These are phyloP conservation scores for Athalia cordata DNA, from an alignment of 2,888 invertebrate genomes.

Conservation along the genomic window DNA sequence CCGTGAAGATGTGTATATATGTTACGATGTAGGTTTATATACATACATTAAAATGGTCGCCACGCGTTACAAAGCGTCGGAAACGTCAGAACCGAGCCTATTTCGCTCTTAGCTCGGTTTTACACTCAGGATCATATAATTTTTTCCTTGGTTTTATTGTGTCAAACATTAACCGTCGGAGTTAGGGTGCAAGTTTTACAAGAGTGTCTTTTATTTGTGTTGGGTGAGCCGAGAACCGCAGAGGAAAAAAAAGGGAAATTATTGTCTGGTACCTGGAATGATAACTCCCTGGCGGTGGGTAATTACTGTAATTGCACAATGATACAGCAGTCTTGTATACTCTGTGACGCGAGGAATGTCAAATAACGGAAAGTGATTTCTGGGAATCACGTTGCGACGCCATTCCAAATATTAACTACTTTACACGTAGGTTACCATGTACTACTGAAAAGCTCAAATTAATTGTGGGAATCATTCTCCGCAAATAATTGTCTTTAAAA, in stretches of 20 bases:
- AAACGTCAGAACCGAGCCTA: background rate
- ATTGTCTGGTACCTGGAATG: constrained; percentile 33
- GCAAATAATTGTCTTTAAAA: no score
- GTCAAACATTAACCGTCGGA: constrained; percentile 34
- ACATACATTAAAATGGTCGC: background rate
- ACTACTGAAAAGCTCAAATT: background rate
- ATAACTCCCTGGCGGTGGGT: constrained; percentile 19
- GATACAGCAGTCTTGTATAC: constrained; percentile 34
- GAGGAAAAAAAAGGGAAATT: constrained; percentile 20
- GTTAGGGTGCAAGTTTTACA: background rate
- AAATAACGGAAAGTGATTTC: constrained; percentile 39
- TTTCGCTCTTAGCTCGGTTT: background rate
- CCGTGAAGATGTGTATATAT: background rate
- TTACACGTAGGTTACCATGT: background rate
- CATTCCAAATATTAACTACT: constrained; percentile 14
- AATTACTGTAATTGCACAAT: constrained; percentile 41
- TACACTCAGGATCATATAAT: constrained; percentile 13
- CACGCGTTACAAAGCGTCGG: background rate
- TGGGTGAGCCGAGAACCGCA: constrained; percentile 26
- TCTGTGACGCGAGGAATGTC: constrained; percentile 29
- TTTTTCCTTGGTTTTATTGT: constrained; percentile 34
- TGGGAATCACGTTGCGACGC: constrained; percentile 24
- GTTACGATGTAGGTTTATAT: background rate
- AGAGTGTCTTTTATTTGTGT: constrained; percentile 28
- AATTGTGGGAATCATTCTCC: no score